Conservation (phyloP, 2,113 vertebrate genomes). For the Ophiodon elongatus region DNA sequence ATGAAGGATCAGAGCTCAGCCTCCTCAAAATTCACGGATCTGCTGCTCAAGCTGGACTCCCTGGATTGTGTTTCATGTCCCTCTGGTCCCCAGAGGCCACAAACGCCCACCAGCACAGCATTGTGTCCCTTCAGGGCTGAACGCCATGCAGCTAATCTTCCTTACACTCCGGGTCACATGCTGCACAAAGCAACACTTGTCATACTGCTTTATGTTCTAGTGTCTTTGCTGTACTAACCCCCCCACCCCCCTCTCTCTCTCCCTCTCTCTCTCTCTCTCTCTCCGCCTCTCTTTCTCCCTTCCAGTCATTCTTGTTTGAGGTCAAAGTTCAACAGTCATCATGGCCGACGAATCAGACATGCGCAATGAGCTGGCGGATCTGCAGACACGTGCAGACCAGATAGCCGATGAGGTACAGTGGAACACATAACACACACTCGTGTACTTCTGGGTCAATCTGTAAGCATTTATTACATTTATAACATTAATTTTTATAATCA, state of each 20-base stretch:
- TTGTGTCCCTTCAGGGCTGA: not conserved
- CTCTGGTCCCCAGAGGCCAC: not conserved
- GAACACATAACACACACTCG: slow-evolving; percentile 17
- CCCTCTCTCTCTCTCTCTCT: not conserved
- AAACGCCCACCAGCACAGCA: not conserved
- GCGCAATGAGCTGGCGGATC: slow-evolving; percentile 98
- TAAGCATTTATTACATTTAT: too few relatives aligned
- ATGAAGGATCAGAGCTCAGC: slow-evolving; percentile 1
- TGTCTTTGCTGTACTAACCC: slow-evolving; percentile 22
- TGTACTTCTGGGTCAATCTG: too few relatives aligned
- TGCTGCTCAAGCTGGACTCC: not conserved
- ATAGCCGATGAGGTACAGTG: slow-evolving; percentile 93
- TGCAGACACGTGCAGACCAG: slow-evolving; percentile 96
- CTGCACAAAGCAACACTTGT: not conserved
- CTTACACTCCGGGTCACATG: not conserved
- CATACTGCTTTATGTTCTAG: not conserved
- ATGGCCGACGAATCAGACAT: slow-evolving; percentile 98
- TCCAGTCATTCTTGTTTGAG: slow-evolving; percentile 65
- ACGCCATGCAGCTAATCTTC: not conserved
- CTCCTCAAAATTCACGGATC: not conserved
- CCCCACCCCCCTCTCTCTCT: not conserved
- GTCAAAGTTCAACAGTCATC: slow-evolving; percentile 71
- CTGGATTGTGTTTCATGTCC: not conserved
- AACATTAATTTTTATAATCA: too few relatives aligned
- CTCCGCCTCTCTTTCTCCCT: not conserved